These are phyloP conservation scores for Metalampra italica DNA, from an alignment of 2,888 invertebrate genomes.

Conservation along the genomic window DNA sequence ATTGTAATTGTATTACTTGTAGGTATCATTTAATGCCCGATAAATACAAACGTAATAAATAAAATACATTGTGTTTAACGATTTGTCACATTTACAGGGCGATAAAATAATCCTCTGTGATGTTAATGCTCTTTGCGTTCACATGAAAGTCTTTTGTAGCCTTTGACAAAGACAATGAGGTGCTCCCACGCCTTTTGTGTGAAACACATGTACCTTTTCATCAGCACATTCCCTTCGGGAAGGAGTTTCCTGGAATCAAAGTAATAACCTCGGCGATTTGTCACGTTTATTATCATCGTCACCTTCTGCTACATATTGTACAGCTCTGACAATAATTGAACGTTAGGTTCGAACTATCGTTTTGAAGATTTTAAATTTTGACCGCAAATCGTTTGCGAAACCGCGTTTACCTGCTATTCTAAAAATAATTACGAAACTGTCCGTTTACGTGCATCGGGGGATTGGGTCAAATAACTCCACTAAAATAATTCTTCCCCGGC, in stretches of 20 bases:
- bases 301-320: neutral
- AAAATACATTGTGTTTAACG: too few species aligned
- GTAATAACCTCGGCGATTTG: neutral
- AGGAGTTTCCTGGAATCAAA: conserved; percentile 7
- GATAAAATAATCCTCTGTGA: neutral
- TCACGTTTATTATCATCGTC: neutral
- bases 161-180: neutral
- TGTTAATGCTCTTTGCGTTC: neutral
- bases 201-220: conserved; percentile 1
- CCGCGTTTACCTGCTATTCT: too few species aligned
- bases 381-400: too few species aligned
- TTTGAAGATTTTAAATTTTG: too few species aligned
- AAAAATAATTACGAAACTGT: neutral
- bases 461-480: conserved; percentile 16
- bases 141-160: neutral
- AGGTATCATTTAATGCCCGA: too few species aligned
- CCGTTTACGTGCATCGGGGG: conserved; percentile 15
- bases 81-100: neutral
- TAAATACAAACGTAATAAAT: too few species aligned
- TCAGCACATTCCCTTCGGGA: conserved; percentile 4
- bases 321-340: too few species aligned
- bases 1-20: too few species aligned
- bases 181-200: conserved; percentile 1
- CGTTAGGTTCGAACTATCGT: too few species aligned
- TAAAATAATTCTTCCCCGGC: conserved; percentile 17